Percentiles rank a stretch among this genome's conserved stretches.
Conservation (phyloP, 2,113 vertebrate species). For the Bubo scandiacus region DNA sequence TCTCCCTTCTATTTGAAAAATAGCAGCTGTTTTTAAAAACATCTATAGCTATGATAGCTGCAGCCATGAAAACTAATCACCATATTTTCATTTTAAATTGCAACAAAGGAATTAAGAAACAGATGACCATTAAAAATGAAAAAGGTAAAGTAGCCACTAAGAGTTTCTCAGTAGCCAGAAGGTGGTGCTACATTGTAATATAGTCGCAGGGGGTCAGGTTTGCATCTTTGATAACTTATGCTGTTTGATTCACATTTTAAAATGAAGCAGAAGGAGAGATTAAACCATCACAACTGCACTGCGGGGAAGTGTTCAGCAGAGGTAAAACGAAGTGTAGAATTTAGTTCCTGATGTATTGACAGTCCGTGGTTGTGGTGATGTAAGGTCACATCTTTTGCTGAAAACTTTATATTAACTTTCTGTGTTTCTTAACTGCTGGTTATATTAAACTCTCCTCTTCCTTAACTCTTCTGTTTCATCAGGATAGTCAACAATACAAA, state of each 20-base stretch:
- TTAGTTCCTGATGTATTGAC: neutral
- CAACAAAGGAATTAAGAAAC: constrained; percentile 2
- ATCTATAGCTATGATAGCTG: neutral
- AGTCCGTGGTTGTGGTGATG: neutral
- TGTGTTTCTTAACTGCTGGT: neutral
- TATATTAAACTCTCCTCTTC: neutral
- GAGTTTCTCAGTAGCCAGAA: constrained; percentile 64
- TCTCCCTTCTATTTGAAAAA: constrained; percentile 5
- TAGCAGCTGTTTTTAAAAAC: constrained; percentile 15
- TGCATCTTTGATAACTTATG: neutral
- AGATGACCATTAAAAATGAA: neutral
- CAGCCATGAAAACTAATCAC: constrained; percentile 4
- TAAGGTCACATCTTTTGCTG: neutral
- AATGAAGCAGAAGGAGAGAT: neutral
- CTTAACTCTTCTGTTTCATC: neutral
- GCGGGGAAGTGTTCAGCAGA: neutral
- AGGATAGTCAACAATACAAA: neutral
- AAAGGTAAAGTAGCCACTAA: neutral
- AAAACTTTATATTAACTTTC: neutral
- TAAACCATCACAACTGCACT: neutral
- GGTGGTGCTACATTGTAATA: constrained; percentile 74
- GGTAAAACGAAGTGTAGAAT: neutral
- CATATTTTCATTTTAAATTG: constrained; percentile 12
- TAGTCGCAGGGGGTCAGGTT: constrained; percentile 37
- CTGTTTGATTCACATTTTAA: neutral